phyloP scores from a whole-genome alignment of 2,888 invertebrate genomes.

The Drosophila vallismaia region DNA sequence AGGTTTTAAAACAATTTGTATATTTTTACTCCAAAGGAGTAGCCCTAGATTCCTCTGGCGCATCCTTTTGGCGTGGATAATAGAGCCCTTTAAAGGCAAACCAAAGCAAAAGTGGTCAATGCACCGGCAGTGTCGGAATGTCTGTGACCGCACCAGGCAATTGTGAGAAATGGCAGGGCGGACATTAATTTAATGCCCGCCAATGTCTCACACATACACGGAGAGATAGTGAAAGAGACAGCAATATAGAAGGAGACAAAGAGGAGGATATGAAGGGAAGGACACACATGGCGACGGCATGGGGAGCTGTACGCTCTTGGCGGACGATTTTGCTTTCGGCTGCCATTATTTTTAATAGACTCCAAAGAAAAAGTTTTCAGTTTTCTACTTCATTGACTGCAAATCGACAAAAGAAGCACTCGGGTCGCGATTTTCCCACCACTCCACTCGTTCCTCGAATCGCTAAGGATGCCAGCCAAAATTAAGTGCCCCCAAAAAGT shows the following conservation, averaged over 20 bases:
- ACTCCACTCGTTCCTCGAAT: neutral
- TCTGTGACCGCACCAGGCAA: constrained; percentile 35
- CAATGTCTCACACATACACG: constrained; percentile 50
- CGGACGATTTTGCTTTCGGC: constrained; percentile 61
- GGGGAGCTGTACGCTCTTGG: constrained; percentile 58
- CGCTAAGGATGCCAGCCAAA: constrained; percentile 51
- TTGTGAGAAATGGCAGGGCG: constrained; percentile 59
- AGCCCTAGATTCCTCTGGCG: neutral
- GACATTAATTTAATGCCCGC: constrained; percentile 61
- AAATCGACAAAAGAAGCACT: constrained; percentile 61
- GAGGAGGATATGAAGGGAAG: neutral
- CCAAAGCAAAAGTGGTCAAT: constrained; percentile 54
- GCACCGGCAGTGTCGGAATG: constrained; percentile 34
- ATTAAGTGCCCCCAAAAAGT: constrained; percentile 73
- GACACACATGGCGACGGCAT: constrained; percentile 44
- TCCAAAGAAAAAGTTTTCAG: constrained; percentile 75
- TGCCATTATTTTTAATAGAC: constrained; percentile 78
- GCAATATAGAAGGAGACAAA: constrained; percentile 3
- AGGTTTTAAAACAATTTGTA: no score
- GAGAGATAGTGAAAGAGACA: constrained; percentile 1
- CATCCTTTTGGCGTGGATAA: constrained; percentile 7
- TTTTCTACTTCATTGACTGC: constrained; percentile 77
- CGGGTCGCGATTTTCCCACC: constrained; percentile 19
- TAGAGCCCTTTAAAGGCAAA: constrained; percentile 33
- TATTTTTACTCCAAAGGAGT: neutral